Evolutionary conservation across 2,797 vertebrate species (phyloP).

Genomic region (Enteromius anoplus): DNA sequence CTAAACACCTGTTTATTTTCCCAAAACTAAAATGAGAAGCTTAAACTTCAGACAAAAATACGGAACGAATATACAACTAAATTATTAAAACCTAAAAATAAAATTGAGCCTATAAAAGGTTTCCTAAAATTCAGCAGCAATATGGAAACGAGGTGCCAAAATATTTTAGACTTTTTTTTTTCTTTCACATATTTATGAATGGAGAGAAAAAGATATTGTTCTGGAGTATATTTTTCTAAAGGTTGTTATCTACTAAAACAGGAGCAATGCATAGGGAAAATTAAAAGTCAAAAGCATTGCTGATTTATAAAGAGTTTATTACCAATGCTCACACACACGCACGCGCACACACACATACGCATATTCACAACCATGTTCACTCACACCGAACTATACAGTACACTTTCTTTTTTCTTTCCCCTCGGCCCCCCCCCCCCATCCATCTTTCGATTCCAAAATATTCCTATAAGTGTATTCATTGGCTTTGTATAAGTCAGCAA

Average conservation of each 20-base stretch:
- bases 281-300: constrained; percentile 2
- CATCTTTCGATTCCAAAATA: constrained; percentile 31
- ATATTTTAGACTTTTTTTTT: neutral
- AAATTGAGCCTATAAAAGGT: neutral
- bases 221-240: neutral
- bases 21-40: neutral
- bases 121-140: neutral
- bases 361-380: constrained; percentile 56
- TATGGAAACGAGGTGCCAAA: neutral
- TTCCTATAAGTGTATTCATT: constrained; percentile 33
- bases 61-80: too few relatives aligned
- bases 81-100: too few relatives aligned
- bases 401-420: constrained; percentile 51
- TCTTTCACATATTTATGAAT: neutral
- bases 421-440: constrained; percentile 1
- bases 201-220: neutral
- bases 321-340: constrained; percentile 63
- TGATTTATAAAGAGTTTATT: constrained; percentile 70
- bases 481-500: constrained; percentile 32
- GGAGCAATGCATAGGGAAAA: neutral
- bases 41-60: neutral
- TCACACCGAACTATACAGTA: constrained; percentile 68
- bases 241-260: neutral
- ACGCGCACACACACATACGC: constrained; percentile 16
- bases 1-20: too few relatives aligned